Percentiles rank a stretch among this genome's conserved stretches.
Evolutionary conservation across 2,888 invertebrate genomes (phyloP).

Genomic region (Papilio elwesi): DNA sequence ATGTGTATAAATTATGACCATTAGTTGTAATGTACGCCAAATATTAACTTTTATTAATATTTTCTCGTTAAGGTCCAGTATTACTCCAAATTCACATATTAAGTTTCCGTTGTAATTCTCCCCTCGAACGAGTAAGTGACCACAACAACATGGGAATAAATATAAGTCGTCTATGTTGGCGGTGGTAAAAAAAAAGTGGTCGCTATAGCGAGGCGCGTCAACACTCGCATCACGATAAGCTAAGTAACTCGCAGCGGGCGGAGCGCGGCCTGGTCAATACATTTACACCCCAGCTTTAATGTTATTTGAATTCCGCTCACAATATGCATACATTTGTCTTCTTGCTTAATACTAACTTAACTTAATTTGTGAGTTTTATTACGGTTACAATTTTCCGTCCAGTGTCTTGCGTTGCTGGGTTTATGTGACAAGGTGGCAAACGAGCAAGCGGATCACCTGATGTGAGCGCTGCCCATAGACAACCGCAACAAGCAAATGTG

Average conservation of each 20-base stretch:
- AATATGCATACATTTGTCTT: constrained; percentile 9
- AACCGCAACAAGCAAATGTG: too few species aligned
- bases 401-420: too few species aligned
- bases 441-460: too few species aligned
- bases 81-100: background rate
- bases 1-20: background rate
- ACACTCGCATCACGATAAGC: constrained; percentile 58
- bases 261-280: too few species aligned
- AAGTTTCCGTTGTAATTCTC: background rate
- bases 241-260: constrained; percentile 8
- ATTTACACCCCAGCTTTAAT: background rate
- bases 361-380: background rate
- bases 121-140: background rate
- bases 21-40: background rate
- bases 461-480: too few species aligned
- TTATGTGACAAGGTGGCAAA: too few species aligned
- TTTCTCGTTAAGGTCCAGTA: background rate
- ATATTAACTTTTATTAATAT: background rate
- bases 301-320: constrained; percentile 20
- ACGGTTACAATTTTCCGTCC: too few species aligned
- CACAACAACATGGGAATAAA: constrained; percentile 41
- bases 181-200: constrained; percentile 53
- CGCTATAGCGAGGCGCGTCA: constrained; percentile 43
- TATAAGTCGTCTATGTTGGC: constrained; percentile 48
- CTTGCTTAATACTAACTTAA: too few species aligned